phyloP scores from a whole-genome alignment of 1,140 invertebrate species.

The Trissolcus basalis region DNA sequence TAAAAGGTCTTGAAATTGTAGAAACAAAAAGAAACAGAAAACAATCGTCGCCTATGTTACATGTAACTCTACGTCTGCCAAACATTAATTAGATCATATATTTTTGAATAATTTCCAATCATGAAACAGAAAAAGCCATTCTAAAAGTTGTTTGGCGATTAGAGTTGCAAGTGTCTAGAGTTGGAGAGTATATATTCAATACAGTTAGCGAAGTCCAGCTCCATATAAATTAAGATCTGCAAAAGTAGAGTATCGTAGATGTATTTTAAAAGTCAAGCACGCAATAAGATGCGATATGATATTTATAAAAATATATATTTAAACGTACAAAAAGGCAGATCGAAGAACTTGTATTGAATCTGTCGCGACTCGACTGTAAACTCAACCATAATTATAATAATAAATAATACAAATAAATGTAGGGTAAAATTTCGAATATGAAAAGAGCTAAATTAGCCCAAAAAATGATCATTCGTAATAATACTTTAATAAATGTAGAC shows the following conservation, averaged over 20 bases:
- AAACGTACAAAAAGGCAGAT: conserved; percentile 37
- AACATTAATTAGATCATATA: conserved; percentile 12
- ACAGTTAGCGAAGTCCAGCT: conserved; percentile 23
- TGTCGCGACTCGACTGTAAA: conserved; percentile 29
- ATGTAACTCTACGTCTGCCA: conserved; percentile 25
- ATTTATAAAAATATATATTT: conserved; percentile 31
- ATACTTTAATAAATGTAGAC: not conserved
- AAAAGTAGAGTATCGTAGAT: conserved; percentile 25
- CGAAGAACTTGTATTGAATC: conserved; percentile 19
- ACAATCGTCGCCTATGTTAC: conserved; percentile 23
- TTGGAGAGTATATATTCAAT: conserved; percentile 22
- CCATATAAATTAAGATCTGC: conserved; percentile 18
- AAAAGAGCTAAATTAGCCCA: not conserved
- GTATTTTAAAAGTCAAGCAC: conserved; percentile 36
- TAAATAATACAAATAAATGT: conserved; percentile 30
- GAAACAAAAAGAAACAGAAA: conserved; percentile 10
- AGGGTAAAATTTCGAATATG: conserved; percentile 6
- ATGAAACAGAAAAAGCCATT: not conserved
- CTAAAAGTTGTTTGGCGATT: conserved; percentile 30
- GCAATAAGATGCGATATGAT: conserved; percentile 17
- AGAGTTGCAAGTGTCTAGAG: conserved; percentile 25
- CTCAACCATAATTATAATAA: conserved; percentile 29
- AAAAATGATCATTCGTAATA: conserved; percentile 4
- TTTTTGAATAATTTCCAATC: conserved; percentile 8
- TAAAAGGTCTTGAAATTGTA: not conserved